Evolutionary conservation across 2,888 invertebrate species (phyloP), one percentile per base, ranked within the genome.

Genomic region (Ophion ventricosus): DNA sequence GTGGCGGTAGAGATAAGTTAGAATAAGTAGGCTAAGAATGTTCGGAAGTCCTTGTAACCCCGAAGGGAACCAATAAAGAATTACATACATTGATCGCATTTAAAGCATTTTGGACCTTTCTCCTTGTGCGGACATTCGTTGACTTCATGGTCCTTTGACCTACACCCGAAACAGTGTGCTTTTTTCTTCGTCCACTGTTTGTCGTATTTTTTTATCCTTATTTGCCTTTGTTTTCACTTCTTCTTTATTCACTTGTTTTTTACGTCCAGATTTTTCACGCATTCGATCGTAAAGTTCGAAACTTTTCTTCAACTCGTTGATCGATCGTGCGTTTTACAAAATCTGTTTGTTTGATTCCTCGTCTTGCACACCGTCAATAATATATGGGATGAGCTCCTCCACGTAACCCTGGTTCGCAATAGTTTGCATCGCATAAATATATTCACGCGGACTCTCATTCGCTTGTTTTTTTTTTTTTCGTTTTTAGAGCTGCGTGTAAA

Each of bases 391-490:
- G 1, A 75, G 5, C 25, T n/a, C 56, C 3, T 83, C 81, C 14
- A 85, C 63, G 8, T 75, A 26, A 2, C 75, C 78, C 25, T 87
- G 85, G 10, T 80, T 81, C 0, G 86, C 87, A 5, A 86, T 83
- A 11, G 83, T 83, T 26, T 85, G 49, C 66, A 87, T 72, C 1
- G 82, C 76, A 40, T 86, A 87, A 5, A 86, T 40, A 20, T 85
- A 88, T 29, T 82, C 82, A n/a, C 84, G 83, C 11, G 82, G 83
- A 17, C 70, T 81, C 59, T 77, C 84, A 20, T 74, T 66, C 2
- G 23, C 4, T 43, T 70, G 56, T n/a, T 86, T 79, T 26, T n/a
- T n/a, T n/a, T n/a, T n/a, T n/a, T 78, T 86, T 10, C 57, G 67
- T 11, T 54, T 57, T 8, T 35, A 8, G 10, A 88, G 59, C 59